A percentile compares a stretch with the other conserved stretches of the same genome.
These are phyloP conservation scores for Ginglymostoma cirratum DNA, from an alignment of 2,113 vertebrate species.

Conservation along the genomic window DNA sequence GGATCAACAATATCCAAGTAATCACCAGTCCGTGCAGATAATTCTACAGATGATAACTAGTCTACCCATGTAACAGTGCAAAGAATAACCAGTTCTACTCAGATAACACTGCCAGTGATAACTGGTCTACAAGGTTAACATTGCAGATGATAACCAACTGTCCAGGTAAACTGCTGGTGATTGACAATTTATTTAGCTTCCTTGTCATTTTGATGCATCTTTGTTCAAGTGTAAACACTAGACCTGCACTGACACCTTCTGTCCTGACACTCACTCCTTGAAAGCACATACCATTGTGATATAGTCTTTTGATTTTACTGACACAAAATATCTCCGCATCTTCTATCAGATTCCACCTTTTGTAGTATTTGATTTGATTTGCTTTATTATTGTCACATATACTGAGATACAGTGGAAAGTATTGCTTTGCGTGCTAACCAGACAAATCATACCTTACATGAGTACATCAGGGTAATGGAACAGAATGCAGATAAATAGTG, in stretches of 20 bases:
- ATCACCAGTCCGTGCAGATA: neutral
- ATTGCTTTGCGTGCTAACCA: too few species aligned
- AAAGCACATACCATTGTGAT: neutral
- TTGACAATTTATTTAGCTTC: neutral
- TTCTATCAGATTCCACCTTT: conserved; percentile 20
- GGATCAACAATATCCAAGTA: neutral
- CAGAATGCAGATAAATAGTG: too few species aligned
- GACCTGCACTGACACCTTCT: neutral
- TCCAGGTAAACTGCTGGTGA: neutral
- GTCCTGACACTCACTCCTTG: neutral
- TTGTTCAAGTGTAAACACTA: neutral
- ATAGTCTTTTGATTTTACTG: neutral
- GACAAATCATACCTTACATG: too few species aligned
- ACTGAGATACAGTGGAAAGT: too few species aligned
- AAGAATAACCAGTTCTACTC: neutral
- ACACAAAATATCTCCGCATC: neutral
- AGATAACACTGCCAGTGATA: neutral
- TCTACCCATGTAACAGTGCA: neutral
- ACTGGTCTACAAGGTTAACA: neutral
- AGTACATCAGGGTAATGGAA: too few species aligned
- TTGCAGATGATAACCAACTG: neutral
- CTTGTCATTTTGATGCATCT: neutral
- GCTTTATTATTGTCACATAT: too few species aligned
- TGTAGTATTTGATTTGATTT: neutral
- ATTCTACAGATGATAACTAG: neutral